Evolutionary conservation across 2,797 vertebrate species (phyloP), one percentile per base, ranked within the genome.

Genomic region (Myripristis jacobus): DNA sequence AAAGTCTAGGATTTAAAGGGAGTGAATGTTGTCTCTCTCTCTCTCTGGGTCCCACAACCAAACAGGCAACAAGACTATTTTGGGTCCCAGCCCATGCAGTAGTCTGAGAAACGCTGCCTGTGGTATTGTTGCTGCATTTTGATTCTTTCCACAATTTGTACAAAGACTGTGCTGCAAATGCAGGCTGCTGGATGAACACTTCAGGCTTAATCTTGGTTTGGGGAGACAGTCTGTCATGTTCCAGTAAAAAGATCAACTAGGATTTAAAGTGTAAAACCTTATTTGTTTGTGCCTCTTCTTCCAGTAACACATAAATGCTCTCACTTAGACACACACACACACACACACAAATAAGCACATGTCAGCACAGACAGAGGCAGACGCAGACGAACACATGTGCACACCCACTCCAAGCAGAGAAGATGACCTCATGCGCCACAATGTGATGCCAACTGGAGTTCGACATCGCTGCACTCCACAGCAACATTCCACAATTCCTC

Each of bases 401-500:
- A 64, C n/a, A 38, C 43, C 43, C 6, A 59, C 34, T 60, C 31
- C 50, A 29, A 50, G 63, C 36, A 64, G 55, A 68, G 50, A 60
- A 44, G 55, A 62, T 82, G 34, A 88, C 62, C 82, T 87, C 73
- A 73, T 68, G 53, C 3, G 3, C 46, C 65, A 46, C 54, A 31
- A 34, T 11, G 18, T 11, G 65, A 75, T 41, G 43, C 72, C 48
- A 63, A 60, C 63, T 80, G 82, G 65, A 53, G 68, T 70, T 71
- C 80, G 6, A 65, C 77, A 73, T 65, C 0, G 48, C 70, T 51
- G 80, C 75, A 88, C 83, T 88, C 86, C 65, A n/a, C 62, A 11
- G 8, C 59, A 53, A 47, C 81, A 88, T 86, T 89, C 84, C 77
- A 82, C 56, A 77, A 75, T 76, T 84, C 74, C 74, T 50, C 58